Evolutionary conservation across 2,888 invertebrate species (phyloP).

Genomic region (Leistus spinibarbis): DNA sequence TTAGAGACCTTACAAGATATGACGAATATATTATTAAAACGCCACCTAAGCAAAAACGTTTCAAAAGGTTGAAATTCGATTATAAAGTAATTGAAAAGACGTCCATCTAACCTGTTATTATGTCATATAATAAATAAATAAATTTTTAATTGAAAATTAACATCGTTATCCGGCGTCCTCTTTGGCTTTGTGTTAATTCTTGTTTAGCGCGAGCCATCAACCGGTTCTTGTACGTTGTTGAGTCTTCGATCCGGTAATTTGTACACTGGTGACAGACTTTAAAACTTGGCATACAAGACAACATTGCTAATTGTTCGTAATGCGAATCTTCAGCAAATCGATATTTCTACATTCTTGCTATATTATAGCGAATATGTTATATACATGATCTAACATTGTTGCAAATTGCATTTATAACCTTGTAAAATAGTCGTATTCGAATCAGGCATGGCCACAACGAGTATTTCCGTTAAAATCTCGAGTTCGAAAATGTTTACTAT

Average conservation of each 20-base stretch:
- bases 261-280: neutral
- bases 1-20: neutral
- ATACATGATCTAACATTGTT: too few species aligned
- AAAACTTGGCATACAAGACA: neutral
- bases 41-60: neutral
- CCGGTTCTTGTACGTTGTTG: neutral
- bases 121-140: slow-evolving; percentile 28
- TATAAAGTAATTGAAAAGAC: neutral
- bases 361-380: too few species aligned
- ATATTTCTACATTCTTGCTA: too few species aligned
- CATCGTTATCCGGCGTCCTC: neutral
- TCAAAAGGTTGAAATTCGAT: neutral
- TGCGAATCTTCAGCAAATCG: too few species aligned
- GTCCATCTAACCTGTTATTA: slow-evolving; percentile 12
- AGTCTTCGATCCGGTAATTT: slow-evolving; percentile 19
- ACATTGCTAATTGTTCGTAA: neutral
- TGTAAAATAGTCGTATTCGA: too few species aligned
- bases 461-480: too few species aligned
- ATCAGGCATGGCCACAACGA: too few species aligned
- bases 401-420: too few species aligned
- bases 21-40: neutral
- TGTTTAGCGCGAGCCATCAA: neutral
- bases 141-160: slow-evolving; percentile 31
- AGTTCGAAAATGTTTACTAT: too few species aligned
- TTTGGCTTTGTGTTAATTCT: neutral